phyloP scores from a whole-genome alignment of 2,888 invertebrate species.

The Sesamia inferens region DNA sequence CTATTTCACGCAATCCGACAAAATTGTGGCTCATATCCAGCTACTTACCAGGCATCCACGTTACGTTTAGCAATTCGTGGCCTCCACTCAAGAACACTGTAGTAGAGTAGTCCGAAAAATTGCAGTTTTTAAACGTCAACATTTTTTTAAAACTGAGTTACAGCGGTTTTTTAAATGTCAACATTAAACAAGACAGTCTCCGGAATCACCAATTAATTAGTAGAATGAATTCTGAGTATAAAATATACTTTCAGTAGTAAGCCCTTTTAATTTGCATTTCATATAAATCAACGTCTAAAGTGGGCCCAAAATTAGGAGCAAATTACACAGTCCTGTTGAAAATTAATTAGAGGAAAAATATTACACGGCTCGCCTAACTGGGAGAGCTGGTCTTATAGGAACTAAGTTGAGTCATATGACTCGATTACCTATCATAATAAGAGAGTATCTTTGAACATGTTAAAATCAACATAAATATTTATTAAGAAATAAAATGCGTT shows the following conservation, averaged over 20 bases:
- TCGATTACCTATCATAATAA: neutral
- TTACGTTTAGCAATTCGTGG: no score
- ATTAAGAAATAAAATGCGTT: no score
- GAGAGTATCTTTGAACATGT: no score
- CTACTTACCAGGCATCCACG: no score
- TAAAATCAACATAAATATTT: no score
- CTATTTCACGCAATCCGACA: no score
- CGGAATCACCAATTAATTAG: neutral
- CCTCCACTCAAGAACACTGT: no score
- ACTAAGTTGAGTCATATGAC: neutral
- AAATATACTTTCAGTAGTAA: slow-evolving; percentile 25
- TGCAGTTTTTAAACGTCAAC: no score
- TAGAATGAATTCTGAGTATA: slow-evolving; percentile 18
- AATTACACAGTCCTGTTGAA: slow-evolving; percentile 45
- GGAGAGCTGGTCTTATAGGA: neutral
- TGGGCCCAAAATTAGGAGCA: slow-evolving; percentile 44
- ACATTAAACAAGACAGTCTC: neutral
- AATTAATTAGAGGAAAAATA: slow-evolving; percentile 52
- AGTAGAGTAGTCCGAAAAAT: no score
- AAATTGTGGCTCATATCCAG: no score
- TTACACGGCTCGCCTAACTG: slow-evolving; percentile 15
- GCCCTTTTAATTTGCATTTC: slow-evolving; percentile 55
- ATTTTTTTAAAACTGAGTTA: no score
- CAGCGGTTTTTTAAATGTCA: no score
- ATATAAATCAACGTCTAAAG: slow-evolving; percentile 57